Base-by-base conservation (phyloP, 2,888 invertebrate species). In the Drosophila histrio region DNA sequence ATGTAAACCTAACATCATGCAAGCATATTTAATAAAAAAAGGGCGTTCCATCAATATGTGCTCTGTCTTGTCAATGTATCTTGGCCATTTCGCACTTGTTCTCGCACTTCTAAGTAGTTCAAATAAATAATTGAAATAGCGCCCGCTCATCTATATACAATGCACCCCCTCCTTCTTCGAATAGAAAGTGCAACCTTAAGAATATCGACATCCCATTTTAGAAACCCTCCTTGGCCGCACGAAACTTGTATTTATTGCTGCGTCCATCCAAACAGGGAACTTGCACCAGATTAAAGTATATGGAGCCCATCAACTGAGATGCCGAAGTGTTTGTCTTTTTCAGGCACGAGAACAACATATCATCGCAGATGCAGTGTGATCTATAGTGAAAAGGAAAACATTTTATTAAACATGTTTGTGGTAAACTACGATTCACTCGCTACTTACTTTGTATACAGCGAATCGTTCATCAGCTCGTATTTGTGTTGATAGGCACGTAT, bases 301-400 rank as follows among this genome's bases (percentile, higher is more conserved):
- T 95, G 85, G 95, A 95, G 38, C 97, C 97, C 94, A 97, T 95
- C 3, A 92, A 91, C 64, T 94, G 93, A 0, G 96, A 95, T 6
- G 95, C 95, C 38, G 96, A 95, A 22, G 95, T 95, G 79, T 94
- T 94, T 26, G 95, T 94, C 53, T 93, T 91, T 90, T 96, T 96
- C 66, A 98, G 93, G 91, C 98, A 98, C 19, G 94, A 93, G 90
- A 95, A 96, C 50, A 98, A 94, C 92, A 94, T 94, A 79, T 96
- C 95, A 91, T 98, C 98, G 91, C 98, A 98, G 50, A 93, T 93
- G 91, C 98, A 98, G 91, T 97, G 97, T 0, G 97, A 97, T 91
- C 94, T 94, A 84, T 2, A 91, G 21, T 41, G n/a, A 32, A 15
- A n/a, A n/a, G n/a, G 3, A 52, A 36, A 2, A 24, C 22, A 2